Evolutionary conservation across 2,797 vertebrate species (phyloP), one percentile per base, ranked within the genome.

Genomic region (Enteromius unitaeniatus): DNA sequence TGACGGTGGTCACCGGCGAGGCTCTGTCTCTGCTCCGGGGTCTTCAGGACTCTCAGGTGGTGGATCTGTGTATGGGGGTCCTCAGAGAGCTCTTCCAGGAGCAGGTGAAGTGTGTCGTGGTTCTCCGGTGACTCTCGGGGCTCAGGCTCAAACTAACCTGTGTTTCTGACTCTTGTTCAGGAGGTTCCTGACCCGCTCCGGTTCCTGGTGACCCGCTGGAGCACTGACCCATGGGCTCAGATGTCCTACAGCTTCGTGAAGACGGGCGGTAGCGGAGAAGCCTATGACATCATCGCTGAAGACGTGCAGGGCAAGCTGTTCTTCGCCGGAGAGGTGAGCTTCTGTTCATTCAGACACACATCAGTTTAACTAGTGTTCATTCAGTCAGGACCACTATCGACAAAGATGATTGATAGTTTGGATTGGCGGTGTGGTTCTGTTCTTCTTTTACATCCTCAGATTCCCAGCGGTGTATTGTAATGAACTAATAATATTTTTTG

Each of bases 191-290:
- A 97, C 19, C 98, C 97, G 0, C 72, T 95, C 13, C 95, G 96
- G 87, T 98, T 94, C 88, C 97, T 98, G 78, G 94, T 99, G 60
- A 99, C 98, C 4, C 96, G 91, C 23, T 99, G 98, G 98, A 96
- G 94, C 92, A 94, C 93, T 83, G 98, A 99, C 89, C 81, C 91
- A 3, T 99, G 98, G 98, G 95, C 98, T 58, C 97, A 97, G 93
- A 99, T 99, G 97, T 97, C 97, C 0, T 99, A 99, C 90, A 99
- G 97, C 89, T 99, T 97, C 69, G 97, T 99, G 86, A 99, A 96
- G 93, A 97, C 97, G 0, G 97, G 97, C 5, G 98, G 98, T 83
- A 99, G 96, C 0, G 98, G 98, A 0, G 98, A 99, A 92, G 97
- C 98, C 74, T 99, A 99, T 0, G 98, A 99, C 81, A 94, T 97